Evolutionary conservation across 2,888 invertebrate species (phyloP).

Genomic region (Adelphocoris suturalis): DNA sequence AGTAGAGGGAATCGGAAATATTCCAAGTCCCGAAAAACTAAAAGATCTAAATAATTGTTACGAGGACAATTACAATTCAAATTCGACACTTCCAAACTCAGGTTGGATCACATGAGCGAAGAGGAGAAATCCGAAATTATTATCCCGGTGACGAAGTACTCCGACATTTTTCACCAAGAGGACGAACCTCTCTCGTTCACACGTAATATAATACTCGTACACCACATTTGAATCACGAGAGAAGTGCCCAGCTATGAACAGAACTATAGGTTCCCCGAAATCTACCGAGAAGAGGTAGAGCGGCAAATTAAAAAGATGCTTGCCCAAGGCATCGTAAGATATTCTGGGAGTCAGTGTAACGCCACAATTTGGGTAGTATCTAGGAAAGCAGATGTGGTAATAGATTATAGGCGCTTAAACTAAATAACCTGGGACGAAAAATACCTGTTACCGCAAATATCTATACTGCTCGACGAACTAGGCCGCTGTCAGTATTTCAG

Average conservation of each 20-base stretch:
- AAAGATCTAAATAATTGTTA: not conserved
- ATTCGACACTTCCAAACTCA: conserved; percentile 51
- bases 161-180: no score
- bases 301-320: conserved; percentile 42
- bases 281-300: conserved; percentile 76
- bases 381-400: conserved; percentile 77
- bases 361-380: conserved; percentile 78
- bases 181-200: no score
- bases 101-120: no score
- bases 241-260: conserved; percentile 76
- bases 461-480: conserved; percentile 77
- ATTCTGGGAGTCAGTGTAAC: conserved; percentile 77
- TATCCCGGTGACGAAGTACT: no score
- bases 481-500: conserved; percentile 77
- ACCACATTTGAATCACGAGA: conserved; percentile 65
- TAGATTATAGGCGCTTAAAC: conserved; percentile 77
- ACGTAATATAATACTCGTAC: conserved; percentile 76
- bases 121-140: no score
- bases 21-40: not conserved
- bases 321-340: conserved; percentile 77
- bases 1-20: conserved; percentile 8
- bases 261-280: conserved; percentile 76
- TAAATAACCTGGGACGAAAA: conserved; percentile 76
- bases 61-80: conserved; percentile 9
- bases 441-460: conserved; percentile 77